A percentile compares a stretch with the other conserved stretches of the same genome.
These are phyloP conservation scores for Ctenicera cuprea DNA, from an alignment of 2,888 invertebrate species.

Conservation along the genomic window DNA sequence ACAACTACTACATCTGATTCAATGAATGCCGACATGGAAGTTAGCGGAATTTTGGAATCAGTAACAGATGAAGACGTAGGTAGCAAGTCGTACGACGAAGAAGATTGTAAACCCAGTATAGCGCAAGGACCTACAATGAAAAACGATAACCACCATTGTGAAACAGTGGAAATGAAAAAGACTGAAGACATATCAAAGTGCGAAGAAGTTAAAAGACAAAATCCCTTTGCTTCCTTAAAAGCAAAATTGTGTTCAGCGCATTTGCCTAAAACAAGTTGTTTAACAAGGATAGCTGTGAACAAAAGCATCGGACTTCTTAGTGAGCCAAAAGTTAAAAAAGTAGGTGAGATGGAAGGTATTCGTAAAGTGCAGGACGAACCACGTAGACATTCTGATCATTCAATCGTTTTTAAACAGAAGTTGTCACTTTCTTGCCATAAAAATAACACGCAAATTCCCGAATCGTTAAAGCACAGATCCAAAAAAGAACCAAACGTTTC, in stretches of 20 bases:
- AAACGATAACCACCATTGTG: slow-evolving; percentile 12
- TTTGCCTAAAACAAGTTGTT: slow-evolving; percentile 70
- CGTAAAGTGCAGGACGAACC: slow-evolving; percentile 48
- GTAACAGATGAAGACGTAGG: slow-evolving; percentile 65
- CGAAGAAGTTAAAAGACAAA: slow-evolving; percentile 65
- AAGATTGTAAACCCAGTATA: slow-evolving; percentile 52
- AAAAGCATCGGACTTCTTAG: slow-evolving; percentile 70
- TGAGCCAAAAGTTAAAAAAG: slow-evolving; percentile 63
- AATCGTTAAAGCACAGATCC: slow-evolving; percentile 64
- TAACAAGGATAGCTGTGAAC: slow-evolving; percentile 71
- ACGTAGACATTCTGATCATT: slow-evolving; percentile 59
- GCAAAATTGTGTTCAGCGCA: slow-evolving; percentile 72
- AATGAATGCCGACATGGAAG: slow-evolving; percentile 73
- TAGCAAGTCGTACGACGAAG: slow-evolving; percentile 63
- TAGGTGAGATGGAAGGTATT: slow-evolving; percentile 57
- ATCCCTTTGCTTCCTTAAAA: slow-evolving; percentile 70
- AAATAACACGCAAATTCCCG: slow-evolving; percentile 57
- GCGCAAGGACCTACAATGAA: slow-evolving; percentile 1
- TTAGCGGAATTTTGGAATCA: slow-evolving; percentile 72
- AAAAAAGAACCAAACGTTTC: slow-evolving; percentile 66
- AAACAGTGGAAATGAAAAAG: slow-evolving; percentile 62
- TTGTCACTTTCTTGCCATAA: slow-evolving; percentile 54
- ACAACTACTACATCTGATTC: slow-evolving; percentile 74
- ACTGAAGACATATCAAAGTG: slow-evolving; percentile 69
- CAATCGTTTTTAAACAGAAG: slow-evolving; percentile 57